Evolutionary conservation across 2,113 vertebrate genomes (phyloP).

Genomic region (Cavia porcellus): DNA sequence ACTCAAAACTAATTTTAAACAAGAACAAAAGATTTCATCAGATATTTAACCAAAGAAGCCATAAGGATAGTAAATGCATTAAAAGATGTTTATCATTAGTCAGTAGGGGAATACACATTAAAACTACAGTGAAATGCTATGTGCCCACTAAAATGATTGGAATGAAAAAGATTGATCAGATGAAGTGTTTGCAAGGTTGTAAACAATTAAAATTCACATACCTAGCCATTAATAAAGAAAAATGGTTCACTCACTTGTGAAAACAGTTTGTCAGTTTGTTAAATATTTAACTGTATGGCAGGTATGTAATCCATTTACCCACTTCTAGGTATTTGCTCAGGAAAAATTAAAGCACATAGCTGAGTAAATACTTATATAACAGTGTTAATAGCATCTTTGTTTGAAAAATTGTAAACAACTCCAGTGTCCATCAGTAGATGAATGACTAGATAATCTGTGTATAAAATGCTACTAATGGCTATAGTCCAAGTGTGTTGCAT

Average conservation of each 20-base stretch:
- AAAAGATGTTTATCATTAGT: background rate
- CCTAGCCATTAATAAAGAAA: background rate
- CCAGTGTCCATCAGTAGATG: background rate
- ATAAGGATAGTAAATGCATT: background rate
- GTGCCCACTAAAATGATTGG: background rate
- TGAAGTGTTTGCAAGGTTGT: background rate
- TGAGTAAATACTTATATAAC: background rate
- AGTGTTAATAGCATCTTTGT: background rate
- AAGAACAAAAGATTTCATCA: background rate
- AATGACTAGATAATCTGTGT: background rate
- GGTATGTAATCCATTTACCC: background rate
- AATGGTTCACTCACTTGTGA: background rate
- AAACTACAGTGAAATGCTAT: background rate
- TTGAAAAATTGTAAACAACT: background rate
- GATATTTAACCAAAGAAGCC: conserved; percentile 6
- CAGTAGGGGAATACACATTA: background rate
- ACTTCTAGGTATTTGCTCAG: background rate
- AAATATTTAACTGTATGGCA: background rate
- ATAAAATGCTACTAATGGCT: background rate
- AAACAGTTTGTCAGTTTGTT: conserved; percentile 13
- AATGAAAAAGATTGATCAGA: background rate
- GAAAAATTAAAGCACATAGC: background rate
- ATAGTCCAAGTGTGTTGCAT: background rate
- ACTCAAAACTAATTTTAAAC: conserved; percentile 16
- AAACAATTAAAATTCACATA: background rate